These are phyloP conservation scores for Geotrupes spiniger DNA, from an alignment of 2,888 invertebrate genomes.

Conservation along the genomic window DNA sequence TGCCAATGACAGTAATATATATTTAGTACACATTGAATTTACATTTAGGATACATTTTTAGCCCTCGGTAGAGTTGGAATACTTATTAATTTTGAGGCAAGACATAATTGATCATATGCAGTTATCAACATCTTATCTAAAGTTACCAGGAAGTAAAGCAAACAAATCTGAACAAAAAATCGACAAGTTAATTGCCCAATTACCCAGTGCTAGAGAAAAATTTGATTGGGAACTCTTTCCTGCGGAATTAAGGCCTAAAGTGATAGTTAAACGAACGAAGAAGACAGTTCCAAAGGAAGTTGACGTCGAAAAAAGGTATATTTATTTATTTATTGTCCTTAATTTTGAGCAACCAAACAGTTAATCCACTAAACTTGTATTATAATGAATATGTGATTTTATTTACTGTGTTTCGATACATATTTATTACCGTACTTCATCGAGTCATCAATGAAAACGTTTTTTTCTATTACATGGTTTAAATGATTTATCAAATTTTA, in stretches of 20 bases:
- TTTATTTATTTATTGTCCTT: no score
- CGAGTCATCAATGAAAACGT: no score
- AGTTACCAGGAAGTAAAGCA: constrained; percentile 52
- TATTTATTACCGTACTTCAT: no score
- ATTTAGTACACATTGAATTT: background rate
- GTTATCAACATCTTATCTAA: constrained; percentile 63
- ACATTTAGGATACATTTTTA: constrained; percentile 25
- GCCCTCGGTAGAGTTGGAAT: constrained; percentile 57
- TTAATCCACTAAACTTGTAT: no score
- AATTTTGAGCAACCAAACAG: no score
- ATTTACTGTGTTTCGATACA: no score
- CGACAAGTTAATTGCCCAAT: constrained; percentile 56
- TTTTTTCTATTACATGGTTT: constrained; percentile 9
- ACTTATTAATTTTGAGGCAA: constrained; percentile 69
- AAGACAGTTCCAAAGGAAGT: constrained; percentile 35
- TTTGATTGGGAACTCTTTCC: constrained; percentile 65
- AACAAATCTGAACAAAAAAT: constrained; percentile 57
- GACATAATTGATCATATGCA: constrained; percentile 70
- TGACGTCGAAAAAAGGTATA: constrained; percentile 35
- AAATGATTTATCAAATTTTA: constrained; percentile 27
- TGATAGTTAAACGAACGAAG: constrained; percentile 43
- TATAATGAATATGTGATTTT: no score
- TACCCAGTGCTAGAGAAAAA: constrained; percentile 48
- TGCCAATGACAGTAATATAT: constrained; percentile 40
- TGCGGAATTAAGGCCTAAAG: constrained; percentile 59